Evolutionary conservation across 2,113 vertebrate species (phyloP).

Genomic region (Tiliqua scincoides): DNA sequence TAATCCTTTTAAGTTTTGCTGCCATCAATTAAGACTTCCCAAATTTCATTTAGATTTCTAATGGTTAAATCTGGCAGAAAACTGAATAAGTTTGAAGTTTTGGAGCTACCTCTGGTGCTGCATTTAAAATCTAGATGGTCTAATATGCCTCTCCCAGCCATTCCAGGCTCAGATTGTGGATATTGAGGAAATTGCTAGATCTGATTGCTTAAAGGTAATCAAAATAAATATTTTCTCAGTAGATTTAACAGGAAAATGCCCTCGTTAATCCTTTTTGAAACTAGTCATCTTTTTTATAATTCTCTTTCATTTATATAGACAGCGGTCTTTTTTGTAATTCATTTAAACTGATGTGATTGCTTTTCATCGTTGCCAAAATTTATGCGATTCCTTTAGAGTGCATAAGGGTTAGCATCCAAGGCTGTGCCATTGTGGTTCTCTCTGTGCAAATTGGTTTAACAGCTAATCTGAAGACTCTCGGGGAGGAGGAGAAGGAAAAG

Average conservation of each 20-base stretch:
- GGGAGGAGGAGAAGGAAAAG: neutral
- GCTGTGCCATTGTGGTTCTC: conserved; percentile 44
- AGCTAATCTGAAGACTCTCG: conserved; percentile 12
- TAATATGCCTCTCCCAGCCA: neutral
- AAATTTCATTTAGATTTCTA: neutral
- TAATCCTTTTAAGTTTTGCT: neutral
- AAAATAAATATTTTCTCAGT: neutral
- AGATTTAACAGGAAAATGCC: neutral
- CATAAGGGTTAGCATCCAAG: neutral
- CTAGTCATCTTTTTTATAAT: neutral
- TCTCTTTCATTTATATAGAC: neutral
- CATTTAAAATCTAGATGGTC: conserved; percentile 10
- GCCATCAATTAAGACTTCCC: conserved; percentile 4
- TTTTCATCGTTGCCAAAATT: neutral
- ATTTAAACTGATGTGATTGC: neutral
- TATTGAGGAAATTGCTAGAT: neutral
- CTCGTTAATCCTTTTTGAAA: neutral
- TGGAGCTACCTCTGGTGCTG: neutral
- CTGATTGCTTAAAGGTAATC: conserved; percentile 2
- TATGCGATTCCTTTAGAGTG: neutral
- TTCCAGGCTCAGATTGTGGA: neutral
- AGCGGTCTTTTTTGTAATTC: neutral
- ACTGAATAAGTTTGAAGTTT: neutral
- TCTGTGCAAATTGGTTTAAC: conserved; percentile 64
- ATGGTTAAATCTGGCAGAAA: neutral